Percentiles rank a stretch among this genome's conserved stretches.
Evolutionary conservation across 2,888 invertebrate species (phyloP).

Genomic region (Drosophila engyochracea): DNA sequence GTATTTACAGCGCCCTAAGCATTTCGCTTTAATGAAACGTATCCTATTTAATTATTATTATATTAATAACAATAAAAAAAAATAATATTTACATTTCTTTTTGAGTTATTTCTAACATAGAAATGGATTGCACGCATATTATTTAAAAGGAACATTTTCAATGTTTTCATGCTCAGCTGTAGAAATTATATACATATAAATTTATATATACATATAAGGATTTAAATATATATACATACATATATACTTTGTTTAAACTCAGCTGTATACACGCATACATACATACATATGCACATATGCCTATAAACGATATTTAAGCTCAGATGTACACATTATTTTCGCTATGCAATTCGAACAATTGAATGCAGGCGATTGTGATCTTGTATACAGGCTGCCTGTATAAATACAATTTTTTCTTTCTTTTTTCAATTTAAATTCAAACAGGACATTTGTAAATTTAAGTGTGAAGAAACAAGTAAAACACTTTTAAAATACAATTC

Average conservation of each 20-base stretch:
- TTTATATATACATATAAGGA: neutral
- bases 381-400: neutral
- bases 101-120: neutral
- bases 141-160: neutral
- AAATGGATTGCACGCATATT: neutral
- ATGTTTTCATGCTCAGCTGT: neutral
- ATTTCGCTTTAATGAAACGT: neutral
- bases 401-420: neutral
- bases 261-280: neutral
- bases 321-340: neutral
- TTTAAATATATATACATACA: neutral
- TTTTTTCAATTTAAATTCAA: neutral
- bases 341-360: neutral
- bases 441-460: neutral
- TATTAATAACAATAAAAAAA: neutral
- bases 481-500: neutral
- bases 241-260: neutral
- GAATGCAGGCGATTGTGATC: neutral
- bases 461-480: neutral
- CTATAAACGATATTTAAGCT: neutral
- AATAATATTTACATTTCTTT: neutral
- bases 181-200: neutral
- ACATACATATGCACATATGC: neutral
- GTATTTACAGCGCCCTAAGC: neutral
- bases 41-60: neutral